Evolutionary conservation across 2,888 invertebrate species (phyloP).

Genomic region (Biston betularia): DNA sequence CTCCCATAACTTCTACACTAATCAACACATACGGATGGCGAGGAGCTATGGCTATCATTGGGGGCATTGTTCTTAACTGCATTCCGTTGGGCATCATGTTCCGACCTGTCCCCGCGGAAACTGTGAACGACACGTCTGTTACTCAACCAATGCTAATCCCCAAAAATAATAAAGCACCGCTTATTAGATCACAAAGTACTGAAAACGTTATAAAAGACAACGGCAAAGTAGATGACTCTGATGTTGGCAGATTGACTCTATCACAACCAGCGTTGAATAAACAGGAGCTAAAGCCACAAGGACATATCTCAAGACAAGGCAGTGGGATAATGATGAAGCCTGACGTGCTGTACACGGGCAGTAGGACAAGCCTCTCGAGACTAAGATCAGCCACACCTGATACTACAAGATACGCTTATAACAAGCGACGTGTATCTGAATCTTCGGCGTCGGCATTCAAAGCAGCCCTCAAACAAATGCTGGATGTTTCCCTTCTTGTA

Average conservation of each 20-base stretch:
- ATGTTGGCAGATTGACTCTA: slow-evolving; percentile 86
- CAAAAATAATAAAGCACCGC: slow-evolving; percentile 69
- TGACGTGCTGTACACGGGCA: slow-evolving; percentile 96
- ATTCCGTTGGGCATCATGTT: slow-evolving; percentile 96
- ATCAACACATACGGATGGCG: slow-evolving; percentile 93
- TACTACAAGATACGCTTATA: slow-evolving; percentile 47
- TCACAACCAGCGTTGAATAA: slow-evolving; percentile 90
- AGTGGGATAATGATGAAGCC: slow-evolving; percentile 94
- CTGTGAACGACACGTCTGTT: slow-evolving; percentile 58
- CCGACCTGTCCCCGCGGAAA: slow-evolving; percentile 88
- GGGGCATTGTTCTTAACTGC: slow-evolving; percentile 94
- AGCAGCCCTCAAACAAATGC: slow-evolving; percentile 92
- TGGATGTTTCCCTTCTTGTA: slow-evolving; percentile 93
- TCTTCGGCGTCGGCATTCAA: slow-evolving; percentile 84
- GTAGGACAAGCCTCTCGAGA: slow-evolving; percentile 85
- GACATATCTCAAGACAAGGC: slow-evolving; percentile 78
- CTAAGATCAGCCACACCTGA: slow-evolving; percentile 83
- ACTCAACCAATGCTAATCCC: slow-evolving; percentile 74
- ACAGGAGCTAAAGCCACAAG: slow-evolving; percentile 65
- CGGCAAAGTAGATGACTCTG: slow-evolving; percentile 74
- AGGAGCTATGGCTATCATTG: slow-evolving; percentile 93
- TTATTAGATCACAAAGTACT: slow-evolving; percentile 86
- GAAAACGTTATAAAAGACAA: slow-evolving; percentile 80
- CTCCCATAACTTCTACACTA: slow-evolving; percentile 91
- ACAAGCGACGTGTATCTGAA: slow-evolving; percentile 47